Evolutionary conservation across 2,797 vertebrate species (phyloP).

Genomic region (Alcedo atthis): DNA sequence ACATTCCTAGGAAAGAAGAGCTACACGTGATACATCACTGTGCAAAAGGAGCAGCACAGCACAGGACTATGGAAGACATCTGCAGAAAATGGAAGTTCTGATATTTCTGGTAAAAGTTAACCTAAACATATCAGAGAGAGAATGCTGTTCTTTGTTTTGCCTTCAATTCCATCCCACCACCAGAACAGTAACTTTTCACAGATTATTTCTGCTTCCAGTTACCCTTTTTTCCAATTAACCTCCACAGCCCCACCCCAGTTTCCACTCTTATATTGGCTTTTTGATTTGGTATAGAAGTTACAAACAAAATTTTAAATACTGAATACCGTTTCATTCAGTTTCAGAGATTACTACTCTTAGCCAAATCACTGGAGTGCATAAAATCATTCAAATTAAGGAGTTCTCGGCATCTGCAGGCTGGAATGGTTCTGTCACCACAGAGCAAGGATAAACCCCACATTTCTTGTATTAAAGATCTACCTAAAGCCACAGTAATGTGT

Average conservation of each 20-base stretch:
- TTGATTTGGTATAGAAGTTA: background rate
- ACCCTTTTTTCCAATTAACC: background rate
- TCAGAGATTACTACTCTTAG: background rate
- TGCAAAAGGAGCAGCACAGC: background rate
- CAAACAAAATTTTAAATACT: background rate
- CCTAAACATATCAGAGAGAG: background rate
- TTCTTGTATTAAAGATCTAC: background rate
- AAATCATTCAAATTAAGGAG: background rate
- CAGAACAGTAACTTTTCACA: background rate
- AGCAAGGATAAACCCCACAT: background rate
- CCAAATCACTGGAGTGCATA: background rate
- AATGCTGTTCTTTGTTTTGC: background rate
- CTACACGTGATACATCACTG: background rate
- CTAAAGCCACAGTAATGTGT: background rate
- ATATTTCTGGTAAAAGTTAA: background rate
- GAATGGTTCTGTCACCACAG: background rate
- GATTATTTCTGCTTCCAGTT: background rate
- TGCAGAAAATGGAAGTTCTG: background rate
- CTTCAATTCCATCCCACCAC: background rate
- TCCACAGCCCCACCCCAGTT: background rate
- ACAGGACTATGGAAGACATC: background rate
- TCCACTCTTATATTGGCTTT: background rate
- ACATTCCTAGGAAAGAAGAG: background rate
- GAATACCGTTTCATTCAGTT: background rate
- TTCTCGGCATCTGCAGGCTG: background rate